A percentile compares a stretch with the other conserved stretches of the same genome.
phyloP scores from a whole-genome alignment of 1,140 invertebrate species.

The Macrosteles quadrilineatus region DNA sequence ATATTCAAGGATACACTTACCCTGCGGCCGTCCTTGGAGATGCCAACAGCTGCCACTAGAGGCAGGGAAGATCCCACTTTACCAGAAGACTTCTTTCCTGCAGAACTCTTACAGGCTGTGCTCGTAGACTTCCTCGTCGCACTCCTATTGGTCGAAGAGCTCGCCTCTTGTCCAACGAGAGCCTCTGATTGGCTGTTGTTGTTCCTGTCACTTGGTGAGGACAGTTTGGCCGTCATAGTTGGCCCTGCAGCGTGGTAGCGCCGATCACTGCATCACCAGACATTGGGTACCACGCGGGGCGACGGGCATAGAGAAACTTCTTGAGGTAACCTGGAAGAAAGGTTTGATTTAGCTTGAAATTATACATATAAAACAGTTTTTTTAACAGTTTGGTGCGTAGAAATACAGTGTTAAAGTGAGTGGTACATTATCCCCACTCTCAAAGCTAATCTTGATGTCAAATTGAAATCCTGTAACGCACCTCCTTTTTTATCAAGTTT shows the following conservation, averaged over 20 bases:
- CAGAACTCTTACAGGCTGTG: background rate
- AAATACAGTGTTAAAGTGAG: no score
- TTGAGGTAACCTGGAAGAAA: no score
- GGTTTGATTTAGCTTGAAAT: no score
- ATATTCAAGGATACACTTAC: no score
- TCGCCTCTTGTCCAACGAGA: background rate
- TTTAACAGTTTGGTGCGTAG: no score
- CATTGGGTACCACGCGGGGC: background rate
- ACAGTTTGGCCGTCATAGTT: conserved; percentile 8
- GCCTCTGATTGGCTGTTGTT: background rate
- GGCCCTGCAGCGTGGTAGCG: background rate
- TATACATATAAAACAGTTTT: no score
- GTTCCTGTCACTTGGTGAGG: background rate
- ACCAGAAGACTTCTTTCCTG: background rate
- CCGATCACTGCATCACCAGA: background rate
- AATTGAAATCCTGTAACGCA: no score
- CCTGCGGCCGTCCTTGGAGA: background rate
- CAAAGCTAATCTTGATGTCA: no score
- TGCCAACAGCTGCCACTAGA: background rate
- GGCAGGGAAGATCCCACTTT: background rate
- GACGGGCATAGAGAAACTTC: no score
- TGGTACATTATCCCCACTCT: no score
- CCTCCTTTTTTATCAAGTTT: no score
- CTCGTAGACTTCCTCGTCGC: background rate
- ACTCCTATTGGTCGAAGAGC: conserved; percentile 7